Percentiles rank a stretch among this genome's conserved stretches.
Evolutionary conservation across 2,113 vertebrate genomes (phyloP).

Genomic region (Lynx canadensis): DNA sequence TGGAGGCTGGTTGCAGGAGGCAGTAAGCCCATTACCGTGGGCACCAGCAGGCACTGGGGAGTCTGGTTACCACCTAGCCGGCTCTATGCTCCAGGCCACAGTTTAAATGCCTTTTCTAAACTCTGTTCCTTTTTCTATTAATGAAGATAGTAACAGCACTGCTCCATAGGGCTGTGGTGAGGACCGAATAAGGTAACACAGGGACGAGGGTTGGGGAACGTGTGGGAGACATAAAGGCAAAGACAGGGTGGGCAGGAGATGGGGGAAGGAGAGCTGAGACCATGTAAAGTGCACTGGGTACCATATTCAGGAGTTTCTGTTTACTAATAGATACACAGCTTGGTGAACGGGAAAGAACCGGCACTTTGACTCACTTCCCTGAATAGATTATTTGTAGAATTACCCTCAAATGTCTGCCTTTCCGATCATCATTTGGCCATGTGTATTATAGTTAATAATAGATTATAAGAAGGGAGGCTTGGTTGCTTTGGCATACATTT

Average conservation of each 20-base stretch:
- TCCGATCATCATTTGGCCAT: not conserved
- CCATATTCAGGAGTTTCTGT: not conserved
- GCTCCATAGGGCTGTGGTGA: not conserved
- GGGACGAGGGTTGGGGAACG: accelerated
- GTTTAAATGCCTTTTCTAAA: not conserved
- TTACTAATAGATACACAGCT: not conserved
- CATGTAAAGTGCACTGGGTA: accelerated
- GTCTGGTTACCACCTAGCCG: not conserved
- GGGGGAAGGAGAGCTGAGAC: not conserved
- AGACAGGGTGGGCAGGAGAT: not conserved
- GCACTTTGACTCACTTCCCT: not conserved
- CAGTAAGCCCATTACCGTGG: not conserved
- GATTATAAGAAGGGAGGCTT: not conserved
- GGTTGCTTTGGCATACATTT: not conserved
- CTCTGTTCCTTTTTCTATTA: no score
- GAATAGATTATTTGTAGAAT: not conserved
- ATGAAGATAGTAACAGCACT: accelerated
- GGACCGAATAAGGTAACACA: not conserved
- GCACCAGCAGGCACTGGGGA: not conserved
- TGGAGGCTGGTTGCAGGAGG: not conserved
- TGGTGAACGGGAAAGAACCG: not conserved
- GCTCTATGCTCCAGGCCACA: accelerated
- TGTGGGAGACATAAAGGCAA: not conserved
- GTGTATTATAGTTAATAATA: not conserved
- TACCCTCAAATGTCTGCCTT: not conserved